These are phyloP conservation scores for Dendrocopos noguchii DNA, from an alignment of 2,113 vertebrate genomes.

Conservation along the genomic window DNA sequence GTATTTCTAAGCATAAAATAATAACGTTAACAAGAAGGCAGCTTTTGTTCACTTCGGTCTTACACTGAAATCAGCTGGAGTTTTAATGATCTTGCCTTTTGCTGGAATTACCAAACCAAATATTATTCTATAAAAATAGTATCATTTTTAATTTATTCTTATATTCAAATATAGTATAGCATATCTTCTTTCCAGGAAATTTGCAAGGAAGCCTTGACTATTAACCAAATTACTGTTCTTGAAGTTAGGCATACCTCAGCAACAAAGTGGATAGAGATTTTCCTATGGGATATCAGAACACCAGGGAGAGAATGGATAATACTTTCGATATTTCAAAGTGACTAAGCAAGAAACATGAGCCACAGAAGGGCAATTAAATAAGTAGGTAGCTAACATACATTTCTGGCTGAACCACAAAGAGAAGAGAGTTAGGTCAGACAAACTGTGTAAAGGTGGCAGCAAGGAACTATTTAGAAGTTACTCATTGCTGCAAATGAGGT, in stretches of 20 bases:
- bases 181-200: neutral
- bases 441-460: neutral
- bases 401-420: neutral
- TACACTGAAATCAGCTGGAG: neutral
- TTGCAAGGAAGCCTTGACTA: neutral
- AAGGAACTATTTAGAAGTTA: constrained; percentile 35
- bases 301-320: neutral
- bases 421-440: neutral
- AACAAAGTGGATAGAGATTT: neutral
- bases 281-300: neutral
- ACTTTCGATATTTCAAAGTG: neutral
- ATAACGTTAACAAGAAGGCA: neutral
- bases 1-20: neutral
- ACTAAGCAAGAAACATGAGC: neutral
- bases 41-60: neutral
- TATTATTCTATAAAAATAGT: neutral
- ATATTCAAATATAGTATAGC: neutral
- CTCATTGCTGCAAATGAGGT: constrained; percentile 1
- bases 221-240: neutral
- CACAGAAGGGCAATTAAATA: neutral
- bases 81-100: neutral
- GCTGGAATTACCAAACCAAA: neutral
- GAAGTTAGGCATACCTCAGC: neutral
- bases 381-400: neutral
- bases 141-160: neutral